Conservation (phyloP, 2,797 vertebrate species). For the Pseudochirops corinnae region DNA sequence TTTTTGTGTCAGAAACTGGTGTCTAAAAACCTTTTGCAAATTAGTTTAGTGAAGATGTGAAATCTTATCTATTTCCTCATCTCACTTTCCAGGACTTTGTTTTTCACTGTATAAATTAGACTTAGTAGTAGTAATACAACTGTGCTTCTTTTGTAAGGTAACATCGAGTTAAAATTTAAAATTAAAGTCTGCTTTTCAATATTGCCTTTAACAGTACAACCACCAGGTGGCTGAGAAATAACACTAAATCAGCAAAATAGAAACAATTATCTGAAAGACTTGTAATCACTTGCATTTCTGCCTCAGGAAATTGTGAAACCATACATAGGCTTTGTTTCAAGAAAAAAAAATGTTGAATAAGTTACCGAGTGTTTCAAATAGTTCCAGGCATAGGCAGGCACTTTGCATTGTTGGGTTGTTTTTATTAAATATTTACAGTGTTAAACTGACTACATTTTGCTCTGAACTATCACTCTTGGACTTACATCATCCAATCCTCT, state of each 20-base stretch:
- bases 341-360: constrained; percentile 47
- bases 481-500: background rate
- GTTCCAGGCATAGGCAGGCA: constrained; percentile 13
- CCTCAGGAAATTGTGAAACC: background rate
- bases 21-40: constrained; percentile 62
- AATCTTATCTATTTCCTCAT: constrained; percentile 31
- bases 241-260: constrained; percentile 16
- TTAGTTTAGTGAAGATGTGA: constrained; percentile 47
- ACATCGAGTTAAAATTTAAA: background rate
- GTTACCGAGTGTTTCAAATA: background rate
- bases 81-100: background rate
- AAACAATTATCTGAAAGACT: constrained; percentile 10
- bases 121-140: background rate
- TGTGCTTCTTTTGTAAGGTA: background rate
- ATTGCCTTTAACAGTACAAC: constrained; percentile 80
- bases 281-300: constrained; percentile 36
- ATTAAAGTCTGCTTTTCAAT: constrained; percentile 10
- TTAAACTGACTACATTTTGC: constrained; percentile 42
- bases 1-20: constrained; percentile 69
- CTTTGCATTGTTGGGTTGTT: background rate
- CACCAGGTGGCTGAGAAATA: constrained; percentile 82
- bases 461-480: constrained; percentile 45
- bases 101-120: background rate
- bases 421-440: constrained; percentile 39
- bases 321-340: background rate